These are phyloP conservation scores for Lordiphosa mommai DNA, from an alignment of 1,140 invertebrate species.

Conservation along the genomic window DNA sequence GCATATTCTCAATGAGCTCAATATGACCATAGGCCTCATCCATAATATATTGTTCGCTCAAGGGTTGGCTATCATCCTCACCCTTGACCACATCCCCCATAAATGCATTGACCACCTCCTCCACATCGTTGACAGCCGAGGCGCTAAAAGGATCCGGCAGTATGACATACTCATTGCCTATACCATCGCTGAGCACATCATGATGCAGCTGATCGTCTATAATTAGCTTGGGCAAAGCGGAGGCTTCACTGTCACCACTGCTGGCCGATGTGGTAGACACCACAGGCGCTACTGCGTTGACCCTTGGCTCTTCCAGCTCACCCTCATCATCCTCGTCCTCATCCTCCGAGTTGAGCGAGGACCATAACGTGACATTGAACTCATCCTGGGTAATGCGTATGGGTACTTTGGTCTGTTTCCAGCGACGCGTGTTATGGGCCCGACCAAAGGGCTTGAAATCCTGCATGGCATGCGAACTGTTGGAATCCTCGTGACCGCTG, in stretches of 20 bases:
- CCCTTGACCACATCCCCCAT: slow-evolving; percentile 52
- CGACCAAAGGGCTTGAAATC: slow-evolving; percentile 61
- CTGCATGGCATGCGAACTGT: slow-evolving; percentile 48
- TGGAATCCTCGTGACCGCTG: slow-evolving; percentile 43
- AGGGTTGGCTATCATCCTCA: slow-evolving; percentile 56
- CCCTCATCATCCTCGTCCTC: slow-evolving; percentile 58
- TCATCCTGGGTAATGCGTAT: slow-evolving; percentile 67
- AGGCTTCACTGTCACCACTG: slow-evolving; percentile 9
- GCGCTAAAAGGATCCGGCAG: slow-evolving; percentile 67
- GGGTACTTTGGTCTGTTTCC: slow-evolving; percentile 70
- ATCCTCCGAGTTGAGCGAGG: slow-evolving; percentile 60
- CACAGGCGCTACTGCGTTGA: not conserved
- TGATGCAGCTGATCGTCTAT: slow-evolving; percentile 55
- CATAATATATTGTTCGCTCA: slow-evolving; percentile 55
- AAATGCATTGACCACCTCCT: slow-evolving; percentile 67
- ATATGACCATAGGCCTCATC: slow-evolving; percentile 59
- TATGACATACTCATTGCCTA: slow-evolving; percentile 70
- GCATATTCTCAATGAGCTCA: slow-evolving; percentile 68
- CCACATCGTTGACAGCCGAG: slow-evolving; percentile 58
- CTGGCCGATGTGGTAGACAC: not conserved
- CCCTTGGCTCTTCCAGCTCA: slow-evolving; percentile 30
- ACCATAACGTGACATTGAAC: slow-evolving; percentile 67
- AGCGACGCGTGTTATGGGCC: slow-evolving; percentile 43
- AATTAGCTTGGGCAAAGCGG: slow-evolving; percentile 47
- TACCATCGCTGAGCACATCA: slow-evolving; percentile 60